Evolutionary conservation across 2,888 invertebrate species (phyloP).

Genomic region (Tenthredo distinguenda): DNA sequence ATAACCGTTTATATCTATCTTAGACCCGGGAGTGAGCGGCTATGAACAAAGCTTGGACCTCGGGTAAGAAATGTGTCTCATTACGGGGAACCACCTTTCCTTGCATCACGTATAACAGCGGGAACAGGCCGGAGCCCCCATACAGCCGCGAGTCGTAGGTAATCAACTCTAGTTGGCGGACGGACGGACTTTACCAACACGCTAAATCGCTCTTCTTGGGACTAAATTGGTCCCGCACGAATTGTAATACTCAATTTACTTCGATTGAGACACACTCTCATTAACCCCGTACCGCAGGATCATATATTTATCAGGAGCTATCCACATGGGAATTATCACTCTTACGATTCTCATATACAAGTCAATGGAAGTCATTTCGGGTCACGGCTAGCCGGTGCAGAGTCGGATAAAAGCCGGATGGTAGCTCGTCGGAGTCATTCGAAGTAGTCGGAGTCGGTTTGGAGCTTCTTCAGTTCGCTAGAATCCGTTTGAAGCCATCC

Average conservation of each 20-base stretch:
- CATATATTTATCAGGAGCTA: background rate
- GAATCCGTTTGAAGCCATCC: background rate
- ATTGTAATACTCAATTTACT: slow-evolving; percentile 40
- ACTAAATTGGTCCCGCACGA: slow-evolving; percentile 24
- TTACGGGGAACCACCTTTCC: slow-evolving; percentile 61
- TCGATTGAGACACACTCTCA: slow-evolving; percentile 32
- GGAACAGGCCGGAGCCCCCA: background rate
- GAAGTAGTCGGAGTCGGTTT: background rate
- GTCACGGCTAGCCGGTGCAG: background rate
- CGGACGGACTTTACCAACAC: background rate
- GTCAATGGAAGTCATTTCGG: background rate
- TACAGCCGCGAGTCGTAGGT: slow-evolving; percentile 35
- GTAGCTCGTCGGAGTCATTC: background rate
- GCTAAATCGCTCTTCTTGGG: slow-evolving; percentile 14
- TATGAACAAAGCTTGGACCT: slow-evolving; percentile 59
- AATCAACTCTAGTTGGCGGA: slow-evolving; percentile 47
- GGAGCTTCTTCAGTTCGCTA: background rate
- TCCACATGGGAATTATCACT: slow-evolving; percentile 9
- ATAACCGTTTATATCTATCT: slow-evolving; percentile 46
- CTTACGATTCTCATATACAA: background rate
- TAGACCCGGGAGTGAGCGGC: slow-evolving; percentile 58
- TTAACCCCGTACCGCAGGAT: background rate
- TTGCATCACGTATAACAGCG: slow-evolving; percentile 65
- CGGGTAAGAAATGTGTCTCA: slow-evolving; percentile 65
- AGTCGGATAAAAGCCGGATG: background rate